Base-by-base conservation (phyloP, 2,888 invertebrate species). In the Cyclophora albipunctata region DNA sequence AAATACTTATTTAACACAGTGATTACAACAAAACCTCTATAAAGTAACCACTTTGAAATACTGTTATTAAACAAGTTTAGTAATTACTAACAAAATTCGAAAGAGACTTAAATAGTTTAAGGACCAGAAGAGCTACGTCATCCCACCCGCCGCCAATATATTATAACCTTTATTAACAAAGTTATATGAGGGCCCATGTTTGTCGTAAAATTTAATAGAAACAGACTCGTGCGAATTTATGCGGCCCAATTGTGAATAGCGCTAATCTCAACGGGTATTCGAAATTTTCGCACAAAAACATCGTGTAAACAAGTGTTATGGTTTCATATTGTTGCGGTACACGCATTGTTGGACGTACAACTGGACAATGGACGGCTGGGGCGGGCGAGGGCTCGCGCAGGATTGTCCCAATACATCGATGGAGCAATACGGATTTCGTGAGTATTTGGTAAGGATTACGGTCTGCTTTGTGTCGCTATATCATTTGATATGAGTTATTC, bases 171-270 rank as follows among this genome's bases (percentile, higher is more conserved):
- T 85, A 85, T 84, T 84, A 86, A 81, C 82, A 84, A 87, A 87
- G 84, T 86, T 86, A 77, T 77, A 80, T 73, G 72, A 77, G 78
- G 82, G 80, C 72, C 65, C 70, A 63, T 79, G 81, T 80, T 81
- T 78, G 78, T 79, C 81, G 77, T 83, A 77, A 84, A 86, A 84
- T 85, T 80, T 84, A 85, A 85, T 84, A 84, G 79, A 77, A 80
- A 78, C 81, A 72, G 68, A 66, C 75, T 68, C 68, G 63, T 60
- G 64, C 63, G 78, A 81, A 82, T 84, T 84, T 82, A 84, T 78
- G 78, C 70, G 71, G 73, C 72, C 63, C 72, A 69, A 78, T 80
- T 69, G 73, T 66, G 55, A 64, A 62, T 60, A 57, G 59, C 55
- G 67, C 66, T 73, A 73, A 81, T 75, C 70, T 72, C 63, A 68